Evolutionary conservation across 1,140 invertebrate species (phyloP).

Genomic region (Sitophilus oryzae): DNA sequence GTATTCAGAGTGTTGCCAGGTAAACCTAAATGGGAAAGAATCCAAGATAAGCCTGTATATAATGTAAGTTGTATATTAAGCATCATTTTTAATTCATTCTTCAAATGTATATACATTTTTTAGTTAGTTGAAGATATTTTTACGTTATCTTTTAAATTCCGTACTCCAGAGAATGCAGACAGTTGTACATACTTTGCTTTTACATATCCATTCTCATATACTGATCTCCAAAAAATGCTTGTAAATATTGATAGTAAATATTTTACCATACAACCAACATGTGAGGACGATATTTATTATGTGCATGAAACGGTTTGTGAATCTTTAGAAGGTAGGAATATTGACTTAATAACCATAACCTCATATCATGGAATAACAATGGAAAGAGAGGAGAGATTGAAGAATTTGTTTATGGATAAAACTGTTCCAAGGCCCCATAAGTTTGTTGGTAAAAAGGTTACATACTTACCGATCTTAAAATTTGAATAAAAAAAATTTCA

Average conservation of each 20-base stretch:
- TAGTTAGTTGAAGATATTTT: slow-evolving; percentile 68
- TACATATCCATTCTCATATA: slow-evolving; percentile 85
- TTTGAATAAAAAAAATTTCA: background rate
- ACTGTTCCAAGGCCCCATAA: slow-evolving; percentile 62
- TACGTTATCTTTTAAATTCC: slow-evolving; percentile 72
- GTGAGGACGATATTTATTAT: slow-evolving; percentile 74
- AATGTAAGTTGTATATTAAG: no score
- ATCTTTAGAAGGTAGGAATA: slow-evolving; percentile 72
- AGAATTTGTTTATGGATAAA: slow-evolving; percentile 70
- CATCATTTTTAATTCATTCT: no score
- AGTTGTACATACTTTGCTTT: slow-evolving; percentile 84
- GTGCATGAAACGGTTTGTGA: slow-evolving; percentile 75
- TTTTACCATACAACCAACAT: slow-evolving; percentile 37
- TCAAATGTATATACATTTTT: no score
- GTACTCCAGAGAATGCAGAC: slow-evolving; percentile 64
- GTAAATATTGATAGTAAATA: slow-evolving; percentile 58
- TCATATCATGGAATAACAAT: slow-evolving; percentile 72
- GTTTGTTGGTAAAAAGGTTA: slow-evolving; percentile 67
- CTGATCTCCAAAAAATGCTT: slow-evolving; percentile 69
- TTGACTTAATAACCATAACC: slow-evolving; percentile 85
- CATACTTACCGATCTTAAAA: slow-evolving; percentile 5
- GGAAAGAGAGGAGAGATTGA: slow-evolving; percentile 64
- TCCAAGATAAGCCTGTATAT: slow-evolving; percentile 64
- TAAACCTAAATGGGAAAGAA: slow-evolving; percentile 72
- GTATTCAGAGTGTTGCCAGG: slow-evolving; percentile 66